These are phyloP conservation scores for Oryzias sinensis DNA, from an alignment of 2,797 vertebrate genomes.

Conservation along the genomic window DNA sequence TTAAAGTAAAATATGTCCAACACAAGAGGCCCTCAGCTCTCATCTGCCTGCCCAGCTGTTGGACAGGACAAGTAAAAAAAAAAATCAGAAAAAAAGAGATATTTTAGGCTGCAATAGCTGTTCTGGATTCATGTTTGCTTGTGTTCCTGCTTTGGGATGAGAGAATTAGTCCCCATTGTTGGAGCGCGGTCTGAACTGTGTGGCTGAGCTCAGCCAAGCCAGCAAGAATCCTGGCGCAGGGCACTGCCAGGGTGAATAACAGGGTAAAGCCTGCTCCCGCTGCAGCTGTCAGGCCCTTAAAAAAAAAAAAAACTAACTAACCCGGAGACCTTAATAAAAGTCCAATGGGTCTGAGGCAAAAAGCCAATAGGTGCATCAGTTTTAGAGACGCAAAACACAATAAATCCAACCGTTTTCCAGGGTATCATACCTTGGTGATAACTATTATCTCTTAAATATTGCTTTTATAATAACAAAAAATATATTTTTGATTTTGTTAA, in stretches of 20 bases:
- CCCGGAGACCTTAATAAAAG: conserved; percentile 46
- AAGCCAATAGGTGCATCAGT: conserved; percentile 39
- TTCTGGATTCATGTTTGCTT: conserved; percentile 42
- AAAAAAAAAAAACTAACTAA: conserved; percentile 52
- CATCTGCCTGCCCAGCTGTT: too few relatives aligned
- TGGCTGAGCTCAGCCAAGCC: conserved; percentile 47
- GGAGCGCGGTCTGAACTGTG: conserved; percentile 53
- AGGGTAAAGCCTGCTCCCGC: conserved; percentile 58
- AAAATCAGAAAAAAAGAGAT: too few relatives aligned
- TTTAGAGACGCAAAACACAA: conserved; percentile 29
- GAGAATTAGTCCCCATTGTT: conserved; percentile 31
- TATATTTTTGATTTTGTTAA: too few relatives aligned
- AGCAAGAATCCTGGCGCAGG: conserved; percentile 57
- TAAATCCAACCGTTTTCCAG: background rate
- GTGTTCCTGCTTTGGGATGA: conserved; percentile 33
- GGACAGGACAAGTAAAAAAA: too few relatives aligned
- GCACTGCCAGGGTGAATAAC: conserved; percentile 48
- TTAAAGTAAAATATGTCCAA: too few relatives aligned
- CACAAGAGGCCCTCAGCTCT: too few relatives aligned
- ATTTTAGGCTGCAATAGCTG: too few relatives aligned
- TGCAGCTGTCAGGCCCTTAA: conserved; percentile 63
- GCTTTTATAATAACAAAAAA: too few relatives aligned
- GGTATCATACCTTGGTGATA: too few relatives aligned
- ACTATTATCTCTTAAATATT: too few relatives aligned
- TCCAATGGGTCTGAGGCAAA: conserved; percentile 51